Evolutionary conservation across 2,113 vertebrate genomes (phyloP), one percentile per base, ranked within the genome.

Genomic region (Poecilia latipinna): DNA sequence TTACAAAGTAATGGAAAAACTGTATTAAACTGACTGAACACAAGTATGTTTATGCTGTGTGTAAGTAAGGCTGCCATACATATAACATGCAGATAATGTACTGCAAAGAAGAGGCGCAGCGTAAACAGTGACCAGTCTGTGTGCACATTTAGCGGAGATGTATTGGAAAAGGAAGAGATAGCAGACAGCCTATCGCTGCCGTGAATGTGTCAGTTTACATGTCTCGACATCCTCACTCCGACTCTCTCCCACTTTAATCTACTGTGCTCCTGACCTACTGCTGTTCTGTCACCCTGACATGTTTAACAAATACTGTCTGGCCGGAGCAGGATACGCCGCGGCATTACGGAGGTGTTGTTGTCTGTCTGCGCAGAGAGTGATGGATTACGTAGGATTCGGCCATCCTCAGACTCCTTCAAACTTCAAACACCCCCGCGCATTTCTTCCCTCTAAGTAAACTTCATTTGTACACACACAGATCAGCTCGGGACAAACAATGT

Each of bases 281-380:
- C 95, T 94, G 91, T 93, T 97, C 96, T 94, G 94, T 97, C 96
- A 96, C 94, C 75, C 93, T 96, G 96, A 96, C 96, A 96, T 97
- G 96, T 97, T 97, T 97, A 97, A 95, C 95, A 97, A 97, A 97
- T 95, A 97, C 95, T 96, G 93, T 94, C 96, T 89, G 91, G 33
- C 57, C 35, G 10, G 70, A 91, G 87, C 95, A 88, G 89, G 82
- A 95, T 93, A 92, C 94, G 94, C 92, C 91, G 90, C 22, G 75
- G 75, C 65, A 37, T 80, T 75, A 65, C 75, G 13, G 85, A 91
- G 90, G 89, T 89, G 90, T 87, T 84, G 89, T 72, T 83, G 86
- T 87, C 87, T 74, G 66, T 78, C 78, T 68, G 68, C 81, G 82
- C 74, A 61, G 65, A 82, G 75, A 63, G 65, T 90, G 89, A 92